Percentiles rank a stretch among this genome's conserved stretches.
Evolutionary conservation across 2,113 vertebrate genomes (phyloP).

Genomic region (Oncorhynchus kisutch): DNA sequence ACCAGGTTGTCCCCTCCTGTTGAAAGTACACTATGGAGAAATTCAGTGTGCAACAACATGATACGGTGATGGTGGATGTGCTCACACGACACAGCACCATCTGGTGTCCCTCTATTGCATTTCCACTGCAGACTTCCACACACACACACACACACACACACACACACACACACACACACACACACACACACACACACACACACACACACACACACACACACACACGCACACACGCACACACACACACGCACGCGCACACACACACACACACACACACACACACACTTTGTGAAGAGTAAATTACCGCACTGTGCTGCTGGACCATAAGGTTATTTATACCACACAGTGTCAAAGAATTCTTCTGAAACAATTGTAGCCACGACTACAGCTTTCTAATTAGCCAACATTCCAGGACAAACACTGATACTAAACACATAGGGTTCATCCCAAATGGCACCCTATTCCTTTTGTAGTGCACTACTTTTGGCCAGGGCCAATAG

Average conservation of each 20-base stretch:
- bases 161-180: not conserved
- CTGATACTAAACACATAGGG: not conserved
- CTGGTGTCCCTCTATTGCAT: constrained; percentile 53
- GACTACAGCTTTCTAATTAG: constrained; percentile 51
- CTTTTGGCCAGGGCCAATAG: no score
- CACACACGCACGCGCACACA: not conserved
- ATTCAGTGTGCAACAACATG: not conserved
- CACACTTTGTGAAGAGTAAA: not conserved
- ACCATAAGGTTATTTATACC: constrained; percentile 1
- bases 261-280: no score
- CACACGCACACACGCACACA: not conserved
- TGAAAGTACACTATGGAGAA: not conserved
- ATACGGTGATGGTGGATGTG: constrained; percentile 12
- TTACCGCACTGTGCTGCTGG: not conserved
- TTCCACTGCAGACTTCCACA: constrained; percentile 42
- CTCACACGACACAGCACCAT: constrained; percentile 63
- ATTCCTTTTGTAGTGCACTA: not conserved
- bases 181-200: not conserved
- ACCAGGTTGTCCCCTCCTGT: not conserved
- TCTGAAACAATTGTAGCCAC: constrained; percentile 20
- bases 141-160: not conserved
- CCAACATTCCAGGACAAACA: not conserved
- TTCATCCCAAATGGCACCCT: no score
- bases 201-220: not conserved
- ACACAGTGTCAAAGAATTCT: constrained; percentile 43